Conservation (phyloP, 2,113 vertebrate genomes). For the Pagrus major region DNA sequence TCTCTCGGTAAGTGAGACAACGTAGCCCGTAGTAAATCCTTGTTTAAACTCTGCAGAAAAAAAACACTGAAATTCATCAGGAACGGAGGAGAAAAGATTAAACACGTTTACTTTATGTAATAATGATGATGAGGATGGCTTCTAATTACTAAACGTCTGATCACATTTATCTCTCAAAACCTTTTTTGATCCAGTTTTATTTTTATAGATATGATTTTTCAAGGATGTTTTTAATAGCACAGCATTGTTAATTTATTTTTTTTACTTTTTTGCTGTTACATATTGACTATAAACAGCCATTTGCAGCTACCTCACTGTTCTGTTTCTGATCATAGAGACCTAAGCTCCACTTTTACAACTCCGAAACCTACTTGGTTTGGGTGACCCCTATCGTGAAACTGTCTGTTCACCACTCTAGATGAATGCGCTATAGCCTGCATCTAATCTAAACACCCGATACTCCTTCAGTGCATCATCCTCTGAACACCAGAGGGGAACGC, state of each 20-base stretch:
- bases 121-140: not conserved
- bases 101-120: conserved; percentile 1
- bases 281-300: not conserved
- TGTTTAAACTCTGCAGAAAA: conserved; percentile 17
- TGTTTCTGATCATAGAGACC: not conserved
- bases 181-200: not conserved
- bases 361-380: too few relatives aligned
- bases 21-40: conserved; percentile 25
- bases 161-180: not conserved
- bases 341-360: not conserved
- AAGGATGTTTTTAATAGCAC: not conserved
- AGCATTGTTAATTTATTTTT: not conserved
- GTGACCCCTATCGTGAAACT: too few relatives aligned
- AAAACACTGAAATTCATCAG: conserved; percentile 1
- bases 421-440: too few relatives aligned
- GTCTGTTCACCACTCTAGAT: too few relatives aligned
- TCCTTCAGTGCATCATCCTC: too few relatives aligned
- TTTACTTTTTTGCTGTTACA: not conserved
- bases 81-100: not conserved
- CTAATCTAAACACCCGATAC: too few relatives aligned
- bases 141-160: not conserved
- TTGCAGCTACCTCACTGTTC: not conserved
- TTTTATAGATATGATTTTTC: not conserved
- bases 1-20: conserved; percentile 49
- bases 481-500: too few relatives aligned